phyloP scores from a whole-genome alignment of 2,888 invertebrate genomes.

The Eristalinus aeneus region DNA sequence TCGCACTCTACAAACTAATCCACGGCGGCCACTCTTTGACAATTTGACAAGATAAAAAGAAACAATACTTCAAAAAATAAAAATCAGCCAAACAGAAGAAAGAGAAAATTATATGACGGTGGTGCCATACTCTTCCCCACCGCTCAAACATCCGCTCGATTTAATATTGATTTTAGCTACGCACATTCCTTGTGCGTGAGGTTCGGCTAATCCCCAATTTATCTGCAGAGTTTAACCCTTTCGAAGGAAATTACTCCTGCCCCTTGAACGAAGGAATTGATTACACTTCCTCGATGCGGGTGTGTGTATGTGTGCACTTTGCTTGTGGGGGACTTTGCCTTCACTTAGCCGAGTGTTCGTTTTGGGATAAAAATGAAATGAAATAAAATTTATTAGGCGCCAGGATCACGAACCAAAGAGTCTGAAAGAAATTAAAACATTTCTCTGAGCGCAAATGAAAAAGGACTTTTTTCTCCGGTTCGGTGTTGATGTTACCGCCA shows the following conservation, averaged over 20 bases:
- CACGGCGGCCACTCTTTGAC: too few species aligned
- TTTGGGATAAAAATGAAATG: conserved; percentile 69
- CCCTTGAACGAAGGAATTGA: conserved; percentile 57
- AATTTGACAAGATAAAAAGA: too few species aligned
- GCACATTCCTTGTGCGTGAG: conserved; percentile 61
- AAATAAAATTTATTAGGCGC: conserved; percentile 70
- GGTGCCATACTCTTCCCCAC: neutral
- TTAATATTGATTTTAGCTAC: conserved; percentile 54
- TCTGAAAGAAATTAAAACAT: conserved; percentile 71
- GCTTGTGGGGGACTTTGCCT: conserved; percentile 28
- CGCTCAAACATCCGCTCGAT: conserved; percentile 11
- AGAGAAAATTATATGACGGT: neutral
- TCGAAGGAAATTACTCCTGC: conserved; percentile 43
- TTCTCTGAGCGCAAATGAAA: conserved; percentile 69
- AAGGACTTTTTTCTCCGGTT: conserved; percentile 36
- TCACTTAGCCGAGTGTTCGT: conserved; percentile 55
- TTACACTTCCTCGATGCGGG: conserved; percentile 47
- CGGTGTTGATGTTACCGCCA: neutral
- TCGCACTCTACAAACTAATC: too few species aligned
- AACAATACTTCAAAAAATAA: too few species aligned
- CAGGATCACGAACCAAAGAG: conserved; percentile 70
- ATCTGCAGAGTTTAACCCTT: conserved; percentile 63
- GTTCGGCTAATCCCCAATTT: conserved; percentile 65
- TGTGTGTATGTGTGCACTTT: conserved; percentile 34
- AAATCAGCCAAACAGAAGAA: neutral